Percentiles rank a stretch among this genome's conserved stretches.
Evolutionary conservation across 2,797 vertebrate species (phyloP).

Genomic region (Phalloptychus januarius): DNA sequence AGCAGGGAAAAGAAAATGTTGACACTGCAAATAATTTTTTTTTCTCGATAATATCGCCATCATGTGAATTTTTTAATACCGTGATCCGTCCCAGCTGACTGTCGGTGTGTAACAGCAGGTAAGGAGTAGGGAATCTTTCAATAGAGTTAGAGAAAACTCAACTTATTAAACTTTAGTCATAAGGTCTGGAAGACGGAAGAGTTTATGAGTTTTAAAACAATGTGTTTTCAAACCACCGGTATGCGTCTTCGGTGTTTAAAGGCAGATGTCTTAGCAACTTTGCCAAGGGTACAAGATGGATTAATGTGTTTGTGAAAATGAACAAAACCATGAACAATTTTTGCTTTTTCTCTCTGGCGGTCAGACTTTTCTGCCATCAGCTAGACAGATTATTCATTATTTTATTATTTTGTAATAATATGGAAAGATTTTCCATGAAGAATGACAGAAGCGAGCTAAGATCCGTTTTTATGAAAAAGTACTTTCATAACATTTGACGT

Average conservation of each 20-base stretch:
- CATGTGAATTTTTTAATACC: not conserved
- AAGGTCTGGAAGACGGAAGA: not conserved
- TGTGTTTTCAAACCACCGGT: not conserved
- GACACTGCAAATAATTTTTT: not conserved
- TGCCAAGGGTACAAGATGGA: not conserved
- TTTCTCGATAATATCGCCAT: not conserved
- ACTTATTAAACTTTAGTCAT: not conserved
- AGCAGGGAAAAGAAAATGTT: not conserved
- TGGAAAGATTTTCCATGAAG: slow-evolving; percentile 53
- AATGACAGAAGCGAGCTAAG: slow-evolving; percentile 44
- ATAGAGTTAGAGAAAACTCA: not conserved
- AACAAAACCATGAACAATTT: slow-evolving; percentile 25
- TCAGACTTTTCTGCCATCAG: slow-evolving; percentile 40
- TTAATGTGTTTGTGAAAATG: slow-evolving; percentile 20
- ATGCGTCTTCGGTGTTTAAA: slow-evolving; percentile 12
- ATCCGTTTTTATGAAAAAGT: slow-evolving; percentile 64
- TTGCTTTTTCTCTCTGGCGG: slow-evolving; percentile 23
- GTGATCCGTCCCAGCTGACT: not conserved
- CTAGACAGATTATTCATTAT: slow-evolving; percentile 49
- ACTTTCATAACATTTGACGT: slow-evolving; percentile 66
- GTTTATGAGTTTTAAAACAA: not conserved
- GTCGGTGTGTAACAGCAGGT: not conserved
- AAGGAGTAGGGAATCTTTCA: not conserved
- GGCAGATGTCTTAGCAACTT: not conserved
- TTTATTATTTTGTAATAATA: slow-evolving; percentile 57